A percentile compares a stretch with the other conserved stretches of the same genome.
Conservation (phyloP, 2,888 invertebrate species). For the Morinoia aosen region DNA sequence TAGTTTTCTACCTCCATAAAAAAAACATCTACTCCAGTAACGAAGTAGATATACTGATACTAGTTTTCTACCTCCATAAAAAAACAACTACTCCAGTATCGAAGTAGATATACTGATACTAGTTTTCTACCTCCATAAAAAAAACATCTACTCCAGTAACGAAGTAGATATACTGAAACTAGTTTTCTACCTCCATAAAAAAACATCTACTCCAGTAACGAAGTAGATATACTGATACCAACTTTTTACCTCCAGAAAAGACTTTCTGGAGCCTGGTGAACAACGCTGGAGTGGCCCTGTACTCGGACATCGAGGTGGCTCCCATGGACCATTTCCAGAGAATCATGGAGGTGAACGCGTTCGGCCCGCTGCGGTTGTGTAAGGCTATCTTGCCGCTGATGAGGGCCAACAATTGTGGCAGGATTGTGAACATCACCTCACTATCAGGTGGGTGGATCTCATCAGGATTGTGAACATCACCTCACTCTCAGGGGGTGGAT, state of each 20-base stretch:
- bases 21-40: no score
- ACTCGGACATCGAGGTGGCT: constrained; percentile 73
- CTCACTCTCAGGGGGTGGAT: constrained; percentile 59
- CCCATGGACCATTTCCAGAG: constrained; percentile 71
- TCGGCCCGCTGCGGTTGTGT: constrained; percentile 70
- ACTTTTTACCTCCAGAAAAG: no score
- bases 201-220: neutral
- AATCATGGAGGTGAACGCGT: constrained; percentile 70
- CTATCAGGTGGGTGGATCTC: constrained; percentile 69
- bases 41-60: no score
- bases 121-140: no score
- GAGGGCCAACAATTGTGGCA: constrained; percentile 64
- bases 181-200: no score
- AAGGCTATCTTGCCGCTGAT: constrained; percentile 70
- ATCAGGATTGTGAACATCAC: constrained; percentile 70
- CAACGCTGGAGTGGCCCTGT: constrained; percentile 73
- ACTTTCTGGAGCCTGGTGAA: constrained; percentile 70
- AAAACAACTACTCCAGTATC: neutral
- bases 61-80: no score
- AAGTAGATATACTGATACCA: no score
- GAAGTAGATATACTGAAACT: no score
- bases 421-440: constrained; percentile 69
- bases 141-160: neutral
- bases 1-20: no score
- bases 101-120: no score